A percentile compares a stretch with the other conserved stretches of the same genome.
Evolutionary conservation across 2,888 invertebrate genomes (phyloP).

Genomic region (Nysson spinosus): DNA sequence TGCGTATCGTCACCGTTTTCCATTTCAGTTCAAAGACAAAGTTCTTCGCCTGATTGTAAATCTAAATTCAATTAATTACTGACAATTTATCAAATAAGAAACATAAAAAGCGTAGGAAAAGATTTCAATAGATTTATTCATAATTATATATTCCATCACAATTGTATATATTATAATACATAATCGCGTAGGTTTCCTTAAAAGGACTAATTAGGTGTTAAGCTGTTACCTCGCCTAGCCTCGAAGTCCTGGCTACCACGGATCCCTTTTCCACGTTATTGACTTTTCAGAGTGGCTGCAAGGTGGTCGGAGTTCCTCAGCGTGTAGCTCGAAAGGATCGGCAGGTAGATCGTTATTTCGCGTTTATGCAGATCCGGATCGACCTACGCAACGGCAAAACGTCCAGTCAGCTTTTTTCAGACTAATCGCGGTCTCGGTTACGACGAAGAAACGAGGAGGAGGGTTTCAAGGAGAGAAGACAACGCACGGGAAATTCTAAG

Average conservation of each 20-base stretch:
- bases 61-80: too few species aligned
- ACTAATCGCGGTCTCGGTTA: constrained; percentile 46
- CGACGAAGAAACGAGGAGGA: constrained; percentile 14
- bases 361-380: constrained; percentile 53
- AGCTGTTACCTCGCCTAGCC: too few species aligned
- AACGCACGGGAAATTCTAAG: constrained; percentile 25
- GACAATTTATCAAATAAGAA: too few species aligned
- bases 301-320: constrained; percentile 49
- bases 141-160: too few species aligned
- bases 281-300: constrained; percentile 19
- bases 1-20: too few species aligned
- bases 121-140: too few species aligned
- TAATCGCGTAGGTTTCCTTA: too few species aligned
- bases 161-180: too few species aligned
- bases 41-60: too few species aligned
- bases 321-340: constrained; percentile 4
- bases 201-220: too few species aligned
- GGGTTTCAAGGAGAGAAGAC: neutral
- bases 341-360: constrained; percentile 11
- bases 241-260: neutral
- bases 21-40: too few species aligned
- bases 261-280: constrained; percentile 40
- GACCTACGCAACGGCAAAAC: constrained; percentile 47
- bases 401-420: constrained; percentile 32
- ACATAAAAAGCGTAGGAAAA: too few species aligned